These are phyloP conservation scores for Danaus chrysippus DNA, from an alignment of 2,888 invertebrate species.

Conservation along the genomic window DNA sequence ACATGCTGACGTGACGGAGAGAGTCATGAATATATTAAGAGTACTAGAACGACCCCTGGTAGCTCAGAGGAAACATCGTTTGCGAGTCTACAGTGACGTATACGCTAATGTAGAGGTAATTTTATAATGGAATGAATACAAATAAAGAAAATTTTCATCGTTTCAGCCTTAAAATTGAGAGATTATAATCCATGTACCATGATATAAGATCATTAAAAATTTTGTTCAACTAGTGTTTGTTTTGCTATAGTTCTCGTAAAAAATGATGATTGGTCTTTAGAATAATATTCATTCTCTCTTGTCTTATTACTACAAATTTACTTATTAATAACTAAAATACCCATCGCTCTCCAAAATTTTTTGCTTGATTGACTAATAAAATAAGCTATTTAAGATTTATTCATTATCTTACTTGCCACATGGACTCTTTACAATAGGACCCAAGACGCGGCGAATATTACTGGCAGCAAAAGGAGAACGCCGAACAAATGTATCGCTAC, in stretches of 20 bases:
- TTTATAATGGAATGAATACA: neutral
- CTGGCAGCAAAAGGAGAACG: slow-evolving; percentile 62
- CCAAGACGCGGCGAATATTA: slow-evolving; percentile 61
- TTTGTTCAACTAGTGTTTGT: no score
- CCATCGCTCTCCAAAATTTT: no score
- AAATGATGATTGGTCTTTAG: no score
- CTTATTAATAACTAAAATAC: no score
- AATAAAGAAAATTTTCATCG: no score
- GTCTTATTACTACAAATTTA: no score
- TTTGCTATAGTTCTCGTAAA: no score
- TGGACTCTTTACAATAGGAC: slow-evolving; percentile 43
- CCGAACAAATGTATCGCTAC: slow-evolving; percentile 60
- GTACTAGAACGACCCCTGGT: slow-evolving; percentile 67
- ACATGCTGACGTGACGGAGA: slow-evolving; percentile 61
- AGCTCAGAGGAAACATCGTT: slow-evolving; percentile 51
- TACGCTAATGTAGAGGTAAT: slow-evolving; percentile 68
- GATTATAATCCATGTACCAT: no score
- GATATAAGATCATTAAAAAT: no score
- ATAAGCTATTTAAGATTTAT: neutral
- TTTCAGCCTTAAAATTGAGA: no score
- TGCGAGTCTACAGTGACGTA: slow-evolving; percentile 60
- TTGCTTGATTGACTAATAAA: no score
- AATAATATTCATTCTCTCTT: no score
- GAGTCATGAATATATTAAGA: slow-evolving; percentile 58
- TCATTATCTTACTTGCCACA: neutral